Base-by-base conservation (phyloP, 2,113 vertebrate genomes). In the Vulpes vulpes region DNA sequence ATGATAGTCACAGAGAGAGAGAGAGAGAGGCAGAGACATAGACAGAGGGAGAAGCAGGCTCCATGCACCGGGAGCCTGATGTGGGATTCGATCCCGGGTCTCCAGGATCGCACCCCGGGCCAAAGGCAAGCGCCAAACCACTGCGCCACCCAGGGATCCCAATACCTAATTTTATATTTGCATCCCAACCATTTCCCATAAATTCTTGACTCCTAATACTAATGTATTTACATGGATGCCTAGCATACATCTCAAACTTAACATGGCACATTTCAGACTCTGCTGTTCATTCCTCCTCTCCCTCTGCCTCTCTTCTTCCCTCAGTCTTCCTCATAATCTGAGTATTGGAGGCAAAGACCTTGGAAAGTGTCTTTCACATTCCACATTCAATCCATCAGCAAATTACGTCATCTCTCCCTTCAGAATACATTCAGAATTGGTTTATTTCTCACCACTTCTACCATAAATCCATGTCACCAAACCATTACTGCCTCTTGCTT, bases 151-250 rank as follows among this genome's bases (percentile, higher is more conserved):
- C n/a, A n/a, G n/a, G n/a, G n/a, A n/a, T n/a, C n/a, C n/a, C n/a
- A 43, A 19, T 89, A 78, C 71, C 27, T 71, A 91, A 85, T 43
- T 78, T 93, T 81, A 27, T 59, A 57, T 92, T 96, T 88, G 43
- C 22, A 62, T 17, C 9, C 8, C 35, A 35, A 60, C 38, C 10
- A 17, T 81, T 78, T 51, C 3, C 2, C 15, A 53, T 71, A 11
- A 86, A 79, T 51, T 71, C n/a, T 78, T 95, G 53, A 49, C 23
- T 93, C 32, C 5, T 23, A 27, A 25, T 80, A 65, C 11, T 93
- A 69, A 0, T n/a, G 53, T 15, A 22, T 74, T 2, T 30, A 16
- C 2, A 25, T 16, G 57, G 51, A 62, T 51, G 4, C 80, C 85
- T 83, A 53, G 81, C 30, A 15, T 22, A n/a, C n/a, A 67, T 65